These are phyloP conservation scores for Coremacera marginata DNA, from an alignment of 2,888 invertebrate species.

Conservation along the genomic window DNA sequence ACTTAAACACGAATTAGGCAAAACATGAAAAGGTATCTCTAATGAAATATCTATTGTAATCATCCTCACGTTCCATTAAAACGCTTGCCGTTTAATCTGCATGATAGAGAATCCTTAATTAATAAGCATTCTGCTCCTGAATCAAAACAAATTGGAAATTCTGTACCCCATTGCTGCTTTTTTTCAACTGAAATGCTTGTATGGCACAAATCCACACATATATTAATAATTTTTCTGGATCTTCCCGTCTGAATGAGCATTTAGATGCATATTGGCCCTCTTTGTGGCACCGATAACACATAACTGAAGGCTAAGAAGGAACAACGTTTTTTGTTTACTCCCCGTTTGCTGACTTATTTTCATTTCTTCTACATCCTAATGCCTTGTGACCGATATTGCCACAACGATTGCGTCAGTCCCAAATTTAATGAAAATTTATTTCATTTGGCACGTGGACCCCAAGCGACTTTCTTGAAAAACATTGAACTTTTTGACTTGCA, in stretches of 20 bases:
- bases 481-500: too few species aligned
- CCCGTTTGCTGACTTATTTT: too few species aligned
- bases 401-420: neutral
- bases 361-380: too few species aligned
- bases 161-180: too few species aligned
- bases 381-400: neutral
- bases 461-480: too few species aligned
- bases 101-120: neutral
- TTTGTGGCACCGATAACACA: neutral
- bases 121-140: slow-evolving; percentile 10
- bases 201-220: too few species aligned
- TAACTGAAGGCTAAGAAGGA: neutral
- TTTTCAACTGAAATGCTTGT: too few species aligned
- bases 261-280: neutral
- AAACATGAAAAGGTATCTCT: neutral
- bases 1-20: too few species aligned
- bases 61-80: neutral
- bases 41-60: neutral
- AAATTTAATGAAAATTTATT: neutral
- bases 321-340: neutral
- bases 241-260: neutral
- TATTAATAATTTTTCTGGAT: too few species aligned
- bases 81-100: neutral
- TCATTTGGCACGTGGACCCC: neutral
- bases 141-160: neutral